Evolutionary conservation across 2,888 invertebrate genomes (phyloP).

Genomic region (Sinelater perroti): DNA sequence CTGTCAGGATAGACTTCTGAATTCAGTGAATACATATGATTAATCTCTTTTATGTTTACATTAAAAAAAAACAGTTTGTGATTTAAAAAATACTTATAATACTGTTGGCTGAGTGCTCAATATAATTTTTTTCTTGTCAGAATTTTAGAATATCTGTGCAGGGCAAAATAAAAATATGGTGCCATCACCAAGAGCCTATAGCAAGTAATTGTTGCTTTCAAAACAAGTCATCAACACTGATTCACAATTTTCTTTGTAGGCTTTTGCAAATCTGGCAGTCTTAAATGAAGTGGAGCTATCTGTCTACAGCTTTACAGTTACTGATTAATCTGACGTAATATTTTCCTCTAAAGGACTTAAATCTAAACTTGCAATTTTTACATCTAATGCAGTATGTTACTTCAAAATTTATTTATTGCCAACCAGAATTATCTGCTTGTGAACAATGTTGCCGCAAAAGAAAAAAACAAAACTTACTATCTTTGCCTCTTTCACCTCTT

Average conservation of each 20-base stretch:
- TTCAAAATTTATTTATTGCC: slow-evolving; percentile 74
- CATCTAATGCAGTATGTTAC: slow-evolving; percentile 79
- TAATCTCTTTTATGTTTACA: slow-evolving; percentile 93
- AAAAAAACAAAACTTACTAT: slow-evolving; percentile 91
- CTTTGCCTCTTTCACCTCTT: slow-evolving; percentile 98
- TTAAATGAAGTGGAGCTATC: slow-evolving; percentile 93
- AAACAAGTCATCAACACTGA: slow-evolving; percentile 94
- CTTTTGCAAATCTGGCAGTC: slow-evolving; percentile 80
- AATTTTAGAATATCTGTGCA: slow-evolving; percentile 78
- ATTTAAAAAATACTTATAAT: slow-evolving; percentile 96
- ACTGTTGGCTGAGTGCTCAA: slow-evolving; percentile 97
- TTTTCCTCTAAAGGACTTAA: slow-evolving; percentile 80
- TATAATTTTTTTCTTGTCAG: slow-evolving; percentile 96
- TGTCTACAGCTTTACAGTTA: slow-evolving; percentile 96
- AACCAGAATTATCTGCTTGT: slow-evolving; percentile 76
- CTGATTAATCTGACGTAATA: slow-evolving; percentile 72
- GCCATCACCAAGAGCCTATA: slow-evolving; percentile 96
- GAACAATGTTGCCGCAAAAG: slow-evolving; percentile 89
- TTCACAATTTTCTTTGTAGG: slow-evolving; percentile 85
- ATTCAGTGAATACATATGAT: slow-evolving; percentile 97
- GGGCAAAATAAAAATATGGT: slow-evolving; percentile 95
- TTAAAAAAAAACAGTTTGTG: slow-evolving; percentile 99
- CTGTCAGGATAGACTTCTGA: slow-evolving; percentile 94
- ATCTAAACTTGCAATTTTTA: slow-evolving; percentile 97
- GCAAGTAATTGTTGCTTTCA: slow-evolving; percentile 88